Conservation (phyloP, 2,888 invertebrate genomes). For the Xylota sylvarum region DNA sequence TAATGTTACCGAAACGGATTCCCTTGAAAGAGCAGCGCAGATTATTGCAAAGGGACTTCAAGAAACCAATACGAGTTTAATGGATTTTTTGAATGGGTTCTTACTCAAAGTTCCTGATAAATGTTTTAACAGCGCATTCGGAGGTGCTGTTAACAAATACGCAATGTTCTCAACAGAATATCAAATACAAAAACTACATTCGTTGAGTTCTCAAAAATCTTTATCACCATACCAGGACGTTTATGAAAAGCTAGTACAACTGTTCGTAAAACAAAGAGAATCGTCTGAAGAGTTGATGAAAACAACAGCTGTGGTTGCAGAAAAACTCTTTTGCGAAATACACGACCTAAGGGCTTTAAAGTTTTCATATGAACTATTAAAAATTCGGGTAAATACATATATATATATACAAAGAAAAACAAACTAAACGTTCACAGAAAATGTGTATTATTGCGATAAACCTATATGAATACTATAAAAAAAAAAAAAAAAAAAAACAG, state of each 20-base stretch:
- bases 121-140: conserved; percentile 33
- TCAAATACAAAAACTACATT: conserved; percentile 51
- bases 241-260: conserved; percentile 37
- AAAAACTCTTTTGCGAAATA: conserved; percentile 46
- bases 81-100: conserved; percentile 53
- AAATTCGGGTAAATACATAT: conserved; percentile 51
- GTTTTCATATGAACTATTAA: conserved; percentile 46
- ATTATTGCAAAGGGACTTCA: conserved; percentile 46
- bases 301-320: conserved; percentile 38
- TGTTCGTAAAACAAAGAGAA: conserved; percentile 59
- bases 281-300: conserved; percentile 55
- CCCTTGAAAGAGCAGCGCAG: conserved; percentile 28
- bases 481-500: no score
- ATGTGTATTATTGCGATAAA: no score
- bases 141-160: conserved; percentile 45
- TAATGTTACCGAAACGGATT: background rate
- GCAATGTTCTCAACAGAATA: conserved; percentile 43
- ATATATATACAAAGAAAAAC: no score
- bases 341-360: conserved; percentile 32
- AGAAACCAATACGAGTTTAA: conserved; percentile 28
- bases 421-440: background rate
- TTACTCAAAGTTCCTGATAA: conserved; percentile 34
- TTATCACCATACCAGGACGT: conserved; percentile 3
- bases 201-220: conserved; percentile 8
- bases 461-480: no score